A percentile compares a stretch with the other conserved stretches of the same genome.
Evolutionary conservation across 2,888 invertebrate genomes (phyloP).

Genomic region (Idaea aversata): DNA sequence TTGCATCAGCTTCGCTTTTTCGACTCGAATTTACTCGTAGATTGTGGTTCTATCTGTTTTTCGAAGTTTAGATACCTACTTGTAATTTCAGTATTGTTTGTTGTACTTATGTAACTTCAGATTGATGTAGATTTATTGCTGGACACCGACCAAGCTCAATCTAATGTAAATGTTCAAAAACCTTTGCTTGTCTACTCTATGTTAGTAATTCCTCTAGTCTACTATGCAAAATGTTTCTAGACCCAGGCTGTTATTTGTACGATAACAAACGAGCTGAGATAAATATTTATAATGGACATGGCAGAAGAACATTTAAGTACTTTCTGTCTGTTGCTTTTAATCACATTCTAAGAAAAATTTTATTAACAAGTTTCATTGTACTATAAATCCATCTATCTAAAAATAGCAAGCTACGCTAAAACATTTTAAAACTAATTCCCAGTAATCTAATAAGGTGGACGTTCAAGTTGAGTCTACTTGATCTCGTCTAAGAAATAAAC

Average conservation of each 20-base stretch:
- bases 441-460: slow-evolving; percentile 48
- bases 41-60: slow-evolving; percentile 55
- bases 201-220: too few species aligned
- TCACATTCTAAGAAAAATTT: too few species aligned
- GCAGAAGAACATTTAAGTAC: too few species aligned
- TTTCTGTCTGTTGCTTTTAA: too few species aligned
- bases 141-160: too few species aligned
- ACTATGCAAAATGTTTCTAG: too few species aligned
- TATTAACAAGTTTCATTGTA: too few species aligned
- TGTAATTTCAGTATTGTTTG: slow-evolving; percentile 42
- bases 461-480: slow-evolving; percentile 48
- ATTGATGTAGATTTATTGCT: slow-evolving; percentile 29
- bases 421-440: slow-evolving; percentile 38
- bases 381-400: neutral
- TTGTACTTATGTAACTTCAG: slow-evolving; percentile 1
- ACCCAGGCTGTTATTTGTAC: too few species aligned
- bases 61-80: slow-evolving; percentile 35
- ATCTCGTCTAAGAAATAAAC: slow-evolving; percentile 49
- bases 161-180: too few species aligned
- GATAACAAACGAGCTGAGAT: too few species aligned
- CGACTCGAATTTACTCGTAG: slow-evolving; percentile 50
- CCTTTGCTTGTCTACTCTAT: too few species aligned
- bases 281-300: too few species aligned
- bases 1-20: slow-evolving; percentile 61
- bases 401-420: slow-evolving; percentile 5